Conservation (phyloP, 2,888 invertebrate genomes). For the Scaptomyza polygonia region DNA sequence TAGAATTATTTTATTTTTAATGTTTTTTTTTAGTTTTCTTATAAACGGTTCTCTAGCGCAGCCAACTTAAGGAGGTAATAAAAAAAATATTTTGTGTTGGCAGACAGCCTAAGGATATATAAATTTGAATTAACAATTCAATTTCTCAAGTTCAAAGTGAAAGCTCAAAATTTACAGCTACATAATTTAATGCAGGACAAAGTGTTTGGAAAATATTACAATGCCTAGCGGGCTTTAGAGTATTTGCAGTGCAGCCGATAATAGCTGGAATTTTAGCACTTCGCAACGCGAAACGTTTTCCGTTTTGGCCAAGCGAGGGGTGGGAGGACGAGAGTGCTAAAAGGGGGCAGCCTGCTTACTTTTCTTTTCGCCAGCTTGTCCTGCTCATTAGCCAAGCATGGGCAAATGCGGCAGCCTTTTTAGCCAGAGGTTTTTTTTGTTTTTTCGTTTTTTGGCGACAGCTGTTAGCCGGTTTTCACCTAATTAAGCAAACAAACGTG, state of each 20-base stretch:
- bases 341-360: constrained; percentile 57
- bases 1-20: too few relatives aligned
- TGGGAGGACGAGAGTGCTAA: not conserved
- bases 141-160: not conserved
- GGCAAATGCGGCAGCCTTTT: constrained; percentile 48
- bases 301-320: constrained; percentile 61
- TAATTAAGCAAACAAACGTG: constrained; percentile 78
- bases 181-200: not conserved
- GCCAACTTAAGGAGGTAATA: not conserved
- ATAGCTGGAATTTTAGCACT: constrained; percentile 68
- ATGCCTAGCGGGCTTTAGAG: constrained; percentile 10
- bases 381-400: constrained; percentile 71
- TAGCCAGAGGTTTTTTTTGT: constrained; percentile 21
- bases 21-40: not conserved
- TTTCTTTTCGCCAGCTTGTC: constrained; percentile 79
- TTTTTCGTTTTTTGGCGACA: constrained; percentile 40
- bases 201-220: not conserved
- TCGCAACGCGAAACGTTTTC: constrained; percentile 61
- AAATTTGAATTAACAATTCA: not conserved
- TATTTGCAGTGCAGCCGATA: constrained; percentile 33
- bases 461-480: constrained; percentile 76
- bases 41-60: not conserved
- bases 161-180: not conserved
- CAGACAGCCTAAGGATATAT: not conserved
- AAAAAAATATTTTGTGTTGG: not conserved